These are phyloP conservation scores for Amblyjoppa proteus DNA, from an alignment of 2,888 invertebrate genomes.

Conservation along the genomic window DNA sequence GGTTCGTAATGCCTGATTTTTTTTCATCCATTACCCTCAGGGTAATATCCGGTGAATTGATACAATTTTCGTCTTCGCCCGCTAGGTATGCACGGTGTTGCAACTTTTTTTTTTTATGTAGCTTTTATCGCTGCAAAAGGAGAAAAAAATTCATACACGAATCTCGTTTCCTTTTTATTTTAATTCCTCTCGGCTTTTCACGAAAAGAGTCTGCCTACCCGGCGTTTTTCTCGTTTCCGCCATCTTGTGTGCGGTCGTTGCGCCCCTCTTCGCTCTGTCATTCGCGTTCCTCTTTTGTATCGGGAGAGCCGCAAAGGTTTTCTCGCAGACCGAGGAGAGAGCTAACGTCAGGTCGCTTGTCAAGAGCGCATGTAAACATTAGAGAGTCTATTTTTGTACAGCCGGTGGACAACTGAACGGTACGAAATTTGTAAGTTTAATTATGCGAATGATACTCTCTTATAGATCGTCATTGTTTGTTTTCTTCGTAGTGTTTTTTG, in stretches of 20 bases:
- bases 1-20: constrained; percentile 61
- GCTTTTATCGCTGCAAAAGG: neutral
- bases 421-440: constrained; percentile 4
- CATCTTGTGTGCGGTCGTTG: constrained; percentile 37
- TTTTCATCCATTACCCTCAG: constrained; percentile 9
- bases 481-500: neutral
- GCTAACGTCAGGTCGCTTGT: constrained; percentile 42
- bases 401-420: constrained; percentile 11
- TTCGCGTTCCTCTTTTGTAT: constrained; percentile 25
- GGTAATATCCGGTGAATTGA: neutral
- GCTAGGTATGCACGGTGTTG: neutral
- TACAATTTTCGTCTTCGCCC: neutral
- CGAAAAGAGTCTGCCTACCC: neutral
- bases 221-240: neutral
- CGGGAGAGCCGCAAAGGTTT: constrained; percentile 25
- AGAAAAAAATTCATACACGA: neutral
- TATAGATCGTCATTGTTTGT: neutral
- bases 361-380: constrained; percentile 43
- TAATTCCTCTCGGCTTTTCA: neutral
- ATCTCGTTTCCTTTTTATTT: neutral
- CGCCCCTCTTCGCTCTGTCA: neutral
- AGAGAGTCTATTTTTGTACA: neutral
- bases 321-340: neutral
- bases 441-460: neutral
- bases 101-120: neutral